Evolutionary conservation across 2,797 vertebrate species (phyloP), one percentile per base, ranked within the genome.

Genomic region (Pristis pectinata): DNA sequence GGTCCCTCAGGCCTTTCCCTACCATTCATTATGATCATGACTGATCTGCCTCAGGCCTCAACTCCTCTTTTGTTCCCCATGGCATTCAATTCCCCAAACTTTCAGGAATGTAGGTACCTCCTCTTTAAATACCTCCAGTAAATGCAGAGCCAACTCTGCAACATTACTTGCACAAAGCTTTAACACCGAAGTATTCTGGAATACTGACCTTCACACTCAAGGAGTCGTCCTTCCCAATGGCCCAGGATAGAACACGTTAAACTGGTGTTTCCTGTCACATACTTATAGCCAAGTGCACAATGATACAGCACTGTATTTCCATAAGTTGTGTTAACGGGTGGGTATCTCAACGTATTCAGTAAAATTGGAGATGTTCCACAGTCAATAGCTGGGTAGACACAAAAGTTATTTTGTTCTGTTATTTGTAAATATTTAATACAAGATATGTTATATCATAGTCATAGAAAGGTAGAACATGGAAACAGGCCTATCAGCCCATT

Each of bases 161-260:
- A 53, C 44, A 49, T 74, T 2, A 44, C 34, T 93, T 53, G 49
- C 41, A 34, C 13, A 34, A 24, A 44, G 24, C 44, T 11, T 30
- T 53, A 1, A 59, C 4, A 19, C 11, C 8, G 67, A 74, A 76
- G 49, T 30, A n/a, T 76, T 76, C 44, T 76, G 92, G 30, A 53
- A 17, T 44, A 94, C 92, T 1, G 30, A 94, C 92, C 92, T 76
- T 72, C 30, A 76, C 92, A 94, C 67, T 94, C 41, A 41, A 94
- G 70, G 49, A 34, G 6, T 53, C 11, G 27, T 76, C 92, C 92
- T 76, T 74, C 27, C 92, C 92, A 94, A 44, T 74, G 70, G 5
- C 70, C 70, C 30, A 44, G 70, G 70, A 5, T 56, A 37, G 70
- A 94, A 70, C 92, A 94, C 41, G 53, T 44, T 0, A 30, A 94